phyloP scores from a whole-genome alignment of 2,888 invertebrate genomes.

The Latheticus oryzae region DNA sequence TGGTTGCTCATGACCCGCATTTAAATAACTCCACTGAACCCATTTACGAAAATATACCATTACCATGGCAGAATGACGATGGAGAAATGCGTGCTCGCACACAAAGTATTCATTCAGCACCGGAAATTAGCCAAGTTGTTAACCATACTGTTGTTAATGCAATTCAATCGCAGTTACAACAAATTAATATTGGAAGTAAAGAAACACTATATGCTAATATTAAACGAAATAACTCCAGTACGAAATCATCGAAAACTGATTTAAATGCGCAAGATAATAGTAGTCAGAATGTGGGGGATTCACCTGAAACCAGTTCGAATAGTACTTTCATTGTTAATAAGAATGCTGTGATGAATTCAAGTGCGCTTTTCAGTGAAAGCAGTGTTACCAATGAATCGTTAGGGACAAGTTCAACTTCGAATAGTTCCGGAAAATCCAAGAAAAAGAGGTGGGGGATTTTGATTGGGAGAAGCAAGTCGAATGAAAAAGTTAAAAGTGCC shows the following conservation, averaged over 20 bases:
- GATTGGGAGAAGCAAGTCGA: constrained; percentile 72
- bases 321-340: constrained; percentile 55
- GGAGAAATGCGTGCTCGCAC: constrained; percentile 67
- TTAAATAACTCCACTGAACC: constrained; percentile 73
- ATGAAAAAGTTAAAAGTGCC: constrained; percentile 73
- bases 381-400: constrained; percentile 42
- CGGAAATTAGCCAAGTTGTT: constrained; percentile 67
- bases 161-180: constrained; percentile 55
- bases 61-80: constrained; percentile 71
- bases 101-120: constrained; percentile 79
- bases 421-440: constrained; percentile 62
- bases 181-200: constrained; percentile 53
- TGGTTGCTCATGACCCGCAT: constrained; percentile 58
- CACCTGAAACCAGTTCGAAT: constrained; percentile 48
- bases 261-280: constrained; percentile 42
- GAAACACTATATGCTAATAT: constrained; percentile 63
- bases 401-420: constrained; percentile 51
- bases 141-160: constrained; percentile 59
- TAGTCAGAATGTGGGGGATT: constrained; percentile 22
- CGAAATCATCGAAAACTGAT: constrained; percentile 52
- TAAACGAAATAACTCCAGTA: constrained; percentile 44
- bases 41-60: constrained; percentile 84
- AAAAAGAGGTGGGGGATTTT: constrained; percentile 77
- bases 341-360: constrained; percentile 41
- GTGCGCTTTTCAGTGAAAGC: constrained; percentile 33